Conservation (phyloP, 2,797 vertebrate genomes). For the Salmo trutta region DNA sequence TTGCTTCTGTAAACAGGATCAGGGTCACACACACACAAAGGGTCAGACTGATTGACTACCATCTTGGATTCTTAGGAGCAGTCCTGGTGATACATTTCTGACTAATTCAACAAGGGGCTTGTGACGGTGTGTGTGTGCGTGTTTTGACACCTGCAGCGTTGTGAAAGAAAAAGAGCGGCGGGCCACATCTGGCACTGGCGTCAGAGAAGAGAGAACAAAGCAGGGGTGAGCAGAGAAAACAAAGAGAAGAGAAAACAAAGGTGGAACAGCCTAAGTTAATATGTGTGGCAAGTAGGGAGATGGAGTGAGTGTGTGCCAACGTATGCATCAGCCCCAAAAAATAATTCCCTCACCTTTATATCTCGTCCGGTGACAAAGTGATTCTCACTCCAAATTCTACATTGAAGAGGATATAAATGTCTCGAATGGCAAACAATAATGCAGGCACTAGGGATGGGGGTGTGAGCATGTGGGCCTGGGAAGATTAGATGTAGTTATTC, state of each 20-base stretch:
- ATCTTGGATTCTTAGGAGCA: not conserved
- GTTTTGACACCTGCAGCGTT: not conserved
- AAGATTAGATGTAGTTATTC: no score
- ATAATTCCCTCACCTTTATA: not conserved
- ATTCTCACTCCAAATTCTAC: not conserved
- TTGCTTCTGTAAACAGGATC: no score
- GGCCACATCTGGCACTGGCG: slow-evolving; percentile 14
- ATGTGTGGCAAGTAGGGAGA: not conserved
- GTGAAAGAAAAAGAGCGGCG: not conserved
- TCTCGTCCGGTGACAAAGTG: not conserved
- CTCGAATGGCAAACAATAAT: no score
- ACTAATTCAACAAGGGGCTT: slow-evolving; percentile 13
- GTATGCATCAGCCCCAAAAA: not conserved
- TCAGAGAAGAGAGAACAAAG: slow-evolving; percentile 14
- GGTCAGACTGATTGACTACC: no score
- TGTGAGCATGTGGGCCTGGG: no score
- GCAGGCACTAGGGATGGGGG: no score
- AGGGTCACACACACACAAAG: no score
- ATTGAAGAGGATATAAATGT: not conserved
- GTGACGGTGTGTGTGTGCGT: not conserved
- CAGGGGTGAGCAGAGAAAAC: not conserved
- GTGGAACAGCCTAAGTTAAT: not conserved
- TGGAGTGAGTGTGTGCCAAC: not conserved
- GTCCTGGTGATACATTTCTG: slow-evolving; percentile 20
- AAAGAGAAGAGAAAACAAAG: not conserved